Evolutionary conservation across 1,140 invertebrate genomes (phyloP), one percentile per base, ranked within the genome.

Genomic region (Geopemphigus sp.): DNA sequence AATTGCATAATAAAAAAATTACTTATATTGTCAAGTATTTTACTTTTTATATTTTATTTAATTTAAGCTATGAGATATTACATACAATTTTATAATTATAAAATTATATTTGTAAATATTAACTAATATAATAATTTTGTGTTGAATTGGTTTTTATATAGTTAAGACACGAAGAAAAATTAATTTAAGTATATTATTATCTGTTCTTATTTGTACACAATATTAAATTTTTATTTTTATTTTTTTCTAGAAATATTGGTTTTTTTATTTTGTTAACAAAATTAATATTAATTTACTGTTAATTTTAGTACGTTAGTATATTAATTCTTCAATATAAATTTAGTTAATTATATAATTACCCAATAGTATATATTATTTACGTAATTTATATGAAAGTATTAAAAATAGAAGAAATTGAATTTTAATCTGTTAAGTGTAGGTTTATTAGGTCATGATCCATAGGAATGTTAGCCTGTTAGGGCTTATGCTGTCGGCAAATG

Each of bases 391-490:
- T 72, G 17, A 47, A 53, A 53, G 45, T 72, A 5, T 54, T 72
- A 45, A 26, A 72, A 72, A 72, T 19, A 26, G 29, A 50, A 70
- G 22, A 14, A 29, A 72, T 70, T 70, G 45, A 68, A 72, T 72
- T 72, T 78, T 78, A 39, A 61, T 78, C 24, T 72, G 47, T 72
- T 72, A 68, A 72, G 68, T 72, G 47, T 63, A 78, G 56, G 57
- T 78, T 78, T 63, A 78, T 63, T 78, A 78, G 57, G 24, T 47
- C 32, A 76, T 70, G 66, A 53, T 72, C 39, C 57, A 78, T 78
- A 78, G 74, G 39, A 78, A 78, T 61, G 32, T 78, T 78, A 78
- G 74, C 74, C 74, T 61, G 29, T 78, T 78, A 78, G 74, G 74
- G 54, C 74, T 78, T 78, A 78, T 26, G 74, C 74, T 78, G 74